Conservation (phyloP, 2,113 vertebrate genomes). For the Lycocorax pyrrhopterus region DNA sequence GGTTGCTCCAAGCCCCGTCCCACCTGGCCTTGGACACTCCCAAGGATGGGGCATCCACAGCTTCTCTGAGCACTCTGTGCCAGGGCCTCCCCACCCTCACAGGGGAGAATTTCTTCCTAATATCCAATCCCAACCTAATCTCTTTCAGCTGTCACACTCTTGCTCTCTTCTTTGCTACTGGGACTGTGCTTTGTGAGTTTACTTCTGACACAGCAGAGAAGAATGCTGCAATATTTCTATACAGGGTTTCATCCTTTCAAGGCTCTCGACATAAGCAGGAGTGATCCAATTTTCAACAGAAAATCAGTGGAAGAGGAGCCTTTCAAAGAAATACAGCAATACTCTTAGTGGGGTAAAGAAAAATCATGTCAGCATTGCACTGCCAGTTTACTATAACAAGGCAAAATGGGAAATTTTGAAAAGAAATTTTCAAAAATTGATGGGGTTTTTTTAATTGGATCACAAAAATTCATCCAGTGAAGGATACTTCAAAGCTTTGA, state of each 20-base stretch:
- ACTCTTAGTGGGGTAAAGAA: neutral
- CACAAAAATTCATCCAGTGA: neutral
- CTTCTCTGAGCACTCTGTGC: neutral
- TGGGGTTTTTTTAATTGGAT: neutral
- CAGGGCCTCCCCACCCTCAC: neutral
- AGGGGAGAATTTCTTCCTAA: neutral
- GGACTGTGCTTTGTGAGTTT: neutral
- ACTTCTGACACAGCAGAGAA: neutral
- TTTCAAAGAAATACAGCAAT: neutral
- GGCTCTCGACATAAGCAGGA: neutral
- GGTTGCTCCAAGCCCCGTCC: fast-evolving
- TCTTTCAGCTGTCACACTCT: neutral
- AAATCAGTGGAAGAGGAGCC: neutral
- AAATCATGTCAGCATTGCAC: neutral
- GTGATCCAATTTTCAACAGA: neutral
- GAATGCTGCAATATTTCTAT: neutral
- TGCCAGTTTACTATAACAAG: neutral
- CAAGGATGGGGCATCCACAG: neutral
- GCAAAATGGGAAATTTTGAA: neutral
- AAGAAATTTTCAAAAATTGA: neutral
- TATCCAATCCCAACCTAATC: neutral
- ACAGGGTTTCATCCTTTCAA: neutral
- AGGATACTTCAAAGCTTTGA: neutral
- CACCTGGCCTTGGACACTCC: neutral
- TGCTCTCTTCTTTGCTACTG: neutral